These are phyloP conservation scores for Pontoporia blainvillei DNA, from an alignment of 2,113 vertebrate genomes.

Conservation along the genomic window DNA sequence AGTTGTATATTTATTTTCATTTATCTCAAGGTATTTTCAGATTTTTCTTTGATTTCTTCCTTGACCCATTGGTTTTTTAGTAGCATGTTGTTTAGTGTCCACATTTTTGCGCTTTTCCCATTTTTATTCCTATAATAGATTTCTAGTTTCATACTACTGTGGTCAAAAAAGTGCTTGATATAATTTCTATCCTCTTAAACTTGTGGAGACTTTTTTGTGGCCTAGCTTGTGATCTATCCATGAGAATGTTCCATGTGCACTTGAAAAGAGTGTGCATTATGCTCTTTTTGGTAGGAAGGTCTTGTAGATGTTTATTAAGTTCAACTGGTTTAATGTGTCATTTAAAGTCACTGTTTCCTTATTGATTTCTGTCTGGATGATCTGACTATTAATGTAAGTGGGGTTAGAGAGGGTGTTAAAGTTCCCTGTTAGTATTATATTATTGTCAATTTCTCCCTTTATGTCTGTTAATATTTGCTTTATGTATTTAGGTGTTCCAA, in stretches of 20 bases:
- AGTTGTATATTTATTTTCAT: background rate
- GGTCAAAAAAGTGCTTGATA: background rate
- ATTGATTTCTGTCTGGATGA: background rate
- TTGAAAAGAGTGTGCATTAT: background rate
- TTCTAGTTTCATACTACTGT: background rate
- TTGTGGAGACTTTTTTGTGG: background rate
- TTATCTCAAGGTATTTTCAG: background rate
- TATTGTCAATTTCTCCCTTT: background rate
- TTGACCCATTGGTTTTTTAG: background rate
- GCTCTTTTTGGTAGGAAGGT: background rate
- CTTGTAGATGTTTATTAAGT: background rate
- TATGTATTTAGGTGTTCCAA: background rate
- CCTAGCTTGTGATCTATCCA: background rate
- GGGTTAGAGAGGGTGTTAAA: background rate
- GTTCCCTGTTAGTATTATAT: background rate
- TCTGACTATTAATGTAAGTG: background rate
- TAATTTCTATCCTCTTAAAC: background rate
- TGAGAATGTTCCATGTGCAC: background rate
- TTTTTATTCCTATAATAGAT: background rate
- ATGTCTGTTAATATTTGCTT: background rate
- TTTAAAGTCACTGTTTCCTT: background rate
- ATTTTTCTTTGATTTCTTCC: background rate
- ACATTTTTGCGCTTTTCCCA: background rate
- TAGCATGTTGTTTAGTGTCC: background rate
- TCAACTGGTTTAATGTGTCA: background rate